Conservation (phyloP, 2,113 vertebrate genomes). For the Eulacestoma nigropectus region DNA sequence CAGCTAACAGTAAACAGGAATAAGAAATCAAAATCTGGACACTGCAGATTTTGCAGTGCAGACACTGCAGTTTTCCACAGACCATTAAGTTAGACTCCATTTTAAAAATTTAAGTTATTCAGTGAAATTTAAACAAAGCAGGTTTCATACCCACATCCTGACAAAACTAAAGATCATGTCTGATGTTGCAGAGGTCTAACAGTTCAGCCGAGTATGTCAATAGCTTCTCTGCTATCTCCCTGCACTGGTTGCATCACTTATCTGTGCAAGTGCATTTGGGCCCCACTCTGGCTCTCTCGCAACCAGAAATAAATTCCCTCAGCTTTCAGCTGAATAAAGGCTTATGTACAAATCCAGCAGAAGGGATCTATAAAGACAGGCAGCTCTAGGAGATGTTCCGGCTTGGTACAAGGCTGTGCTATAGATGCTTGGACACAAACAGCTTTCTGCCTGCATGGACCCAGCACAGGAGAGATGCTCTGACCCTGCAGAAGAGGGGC, state of each 20-base stretch:
- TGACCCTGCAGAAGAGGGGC: neutral
- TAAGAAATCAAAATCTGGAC: neutral
- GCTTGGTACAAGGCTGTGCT: neutral
- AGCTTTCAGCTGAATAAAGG: neutral
- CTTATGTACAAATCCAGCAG: neutral
- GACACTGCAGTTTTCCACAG: neutral
- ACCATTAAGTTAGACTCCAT: neutral
- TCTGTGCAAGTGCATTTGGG: neutral
- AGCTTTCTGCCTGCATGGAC: accelerated
- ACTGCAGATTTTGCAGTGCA: neutral
- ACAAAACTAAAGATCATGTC: neutral
- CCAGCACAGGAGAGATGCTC: neutral
- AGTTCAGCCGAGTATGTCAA: neutral
- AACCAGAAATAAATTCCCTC: neutral
- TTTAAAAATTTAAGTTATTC: neutral
- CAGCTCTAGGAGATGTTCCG: neutral
- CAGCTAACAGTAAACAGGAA: neutral
- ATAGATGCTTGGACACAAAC: neutral
- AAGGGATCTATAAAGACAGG: neutral
- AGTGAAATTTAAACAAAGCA: neutral
- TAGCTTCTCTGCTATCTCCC: neutral
- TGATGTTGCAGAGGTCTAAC: neutral
- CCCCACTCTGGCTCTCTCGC: neutral
- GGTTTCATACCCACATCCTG: neutral
- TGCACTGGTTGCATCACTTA: neutral